phyloP scores from a whole-genome alignment of 2,888 invertebrate genomes.

The Trichacis sp. region DNA sequence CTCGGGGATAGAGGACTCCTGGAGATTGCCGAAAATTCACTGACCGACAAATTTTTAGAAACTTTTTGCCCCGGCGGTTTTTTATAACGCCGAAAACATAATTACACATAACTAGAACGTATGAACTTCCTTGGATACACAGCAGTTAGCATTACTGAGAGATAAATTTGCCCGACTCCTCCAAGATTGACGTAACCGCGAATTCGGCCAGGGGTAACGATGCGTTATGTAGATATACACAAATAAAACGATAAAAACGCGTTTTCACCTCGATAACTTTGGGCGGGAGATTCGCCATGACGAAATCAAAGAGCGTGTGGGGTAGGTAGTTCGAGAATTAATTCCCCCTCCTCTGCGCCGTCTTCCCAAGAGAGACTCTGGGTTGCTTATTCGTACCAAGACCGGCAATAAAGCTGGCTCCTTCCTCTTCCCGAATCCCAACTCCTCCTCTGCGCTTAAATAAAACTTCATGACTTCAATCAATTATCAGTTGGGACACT shows the following conservation, averaged over 20 bases:
- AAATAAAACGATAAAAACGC: slow-evolving; percentile 26
- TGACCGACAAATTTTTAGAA: too few relatives aligned
- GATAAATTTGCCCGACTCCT: background rate
- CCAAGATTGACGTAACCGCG: slow-evolving; percentile 13
- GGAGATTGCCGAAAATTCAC: too few relatives aligned
- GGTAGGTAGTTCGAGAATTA: slow-evolving; percentile 45
- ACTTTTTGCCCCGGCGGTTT: too few relatives aligned
- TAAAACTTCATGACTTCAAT: slow-evolving; percentile 48
- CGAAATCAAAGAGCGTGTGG: slow-evolving; percentile 47
- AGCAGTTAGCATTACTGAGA: background rate
- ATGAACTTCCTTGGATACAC: background rate
- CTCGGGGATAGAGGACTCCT: too few relatives aligned
- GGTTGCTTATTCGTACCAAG: slow-evolving; percentile 54
- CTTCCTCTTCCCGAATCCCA: slow-evolving; percentile 46
- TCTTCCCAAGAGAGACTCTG: slow-evolving; percentile 47
- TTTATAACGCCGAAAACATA: too few relatives aligned
- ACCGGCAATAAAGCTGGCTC: slow-evolving; percentile 53
- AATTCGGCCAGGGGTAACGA: slow-evolving; percentile 24
- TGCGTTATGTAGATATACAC: slow-evolving; percentile 29
- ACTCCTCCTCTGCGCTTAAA: slow-evolving; percentile 39
- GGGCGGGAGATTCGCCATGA: slow-evolving; percentile 42
- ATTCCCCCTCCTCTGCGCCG: slow-evolving; percentile 42
- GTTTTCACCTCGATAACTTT: slow-evolving; percentile 32
- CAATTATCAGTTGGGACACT: slow-evolving; percentile 29
- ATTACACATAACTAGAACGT: background rate